Evolutionary conservation across 2,888 invertebrate species (phyloP).

Genomic region (Erebia epiphron): DNA sequence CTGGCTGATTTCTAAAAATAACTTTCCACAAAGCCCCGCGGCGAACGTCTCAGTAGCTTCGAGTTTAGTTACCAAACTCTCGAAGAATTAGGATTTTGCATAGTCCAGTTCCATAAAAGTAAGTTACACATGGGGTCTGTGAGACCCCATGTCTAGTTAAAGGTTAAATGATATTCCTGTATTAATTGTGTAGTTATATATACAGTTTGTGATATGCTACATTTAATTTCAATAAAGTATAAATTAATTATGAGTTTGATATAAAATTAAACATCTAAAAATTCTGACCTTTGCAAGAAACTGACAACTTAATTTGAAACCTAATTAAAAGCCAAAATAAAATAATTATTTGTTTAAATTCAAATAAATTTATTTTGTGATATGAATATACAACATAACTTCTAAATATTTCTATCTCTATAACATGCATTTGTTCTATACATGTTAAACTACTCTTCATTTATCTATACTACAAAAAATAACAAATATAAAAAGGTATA

Average conservation of each 20-base stretch:
- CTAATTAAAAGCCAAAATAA: slow-evolving; percentile 35
- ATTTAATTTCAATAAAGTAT: neutral
- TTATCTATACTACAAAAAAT: slow-evolving; percentile 20
- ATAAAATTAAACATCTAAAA: neutral
- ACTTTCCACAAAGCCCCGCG: no score
- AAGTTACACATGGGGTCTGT: no score
- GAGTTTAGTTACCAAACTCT: no score
- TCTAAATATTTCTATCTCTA: slow-evolving; percentile 33
- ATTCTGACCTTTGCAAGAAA: neutral
- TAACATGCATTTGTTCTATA: slow-evolving; percentile 18
- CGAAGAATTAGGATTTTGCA: no score
- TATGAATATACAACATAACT: slow-evolving; percentile 35
- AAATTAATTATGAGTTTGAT: neutral
- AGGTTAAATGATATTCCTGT: neutral
- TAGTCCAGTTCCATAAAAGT: no score
- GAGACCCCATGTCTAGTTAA: no score
- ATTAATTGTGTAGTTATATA: neutral
- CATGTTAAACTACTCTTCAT: slow-evolving; percentile 23
- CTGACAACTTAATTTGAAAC: neutral
- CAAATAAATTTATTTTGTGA: slow-evolving; percentile 38
- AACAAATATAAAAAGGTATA: slow-evolving; percentile 34
- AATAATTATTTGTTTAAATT: slow-evolving; percentile 38
- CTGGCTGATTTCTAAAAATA: no score
- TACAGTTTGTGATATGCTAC: neutral
- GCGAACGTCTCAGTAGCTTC: no score